phyloP scores from a whole-genome alignment of 2,888 invertebrate genomes.

The Cynaeus angustus region DNA sequence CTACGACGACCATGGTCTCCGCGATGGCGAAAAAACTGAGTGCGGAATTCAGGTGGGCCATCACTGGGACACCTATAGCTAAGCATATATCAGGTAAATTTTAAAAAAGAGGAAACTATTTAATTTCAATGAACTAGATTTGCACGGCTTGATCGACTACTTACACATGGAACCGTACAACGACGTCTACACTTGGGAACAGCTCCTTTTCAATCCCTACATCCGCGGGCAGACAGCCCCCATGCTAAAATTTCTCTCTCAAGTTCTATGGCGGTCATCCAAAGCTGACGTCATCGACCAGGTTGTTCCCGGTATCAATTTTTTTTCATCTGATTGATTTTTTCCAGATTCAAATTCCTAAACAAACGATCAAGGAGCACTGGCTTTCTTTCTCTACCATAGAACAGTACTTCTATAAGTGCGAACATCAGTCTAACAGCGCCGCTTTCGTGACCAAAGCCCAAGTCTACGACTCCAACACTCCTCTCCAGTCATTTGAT shows the following conservation, averaged over 20 bases:
- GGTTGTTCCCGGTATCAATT: slow-evolving; percentile 57
- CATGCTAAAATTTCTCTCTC: slow-evolving; percentile 73
- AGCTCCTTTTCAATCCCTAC: slow-evolving; percentile 73
- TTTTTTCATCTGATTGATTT: no score
- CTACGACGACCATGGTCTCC: slow-evolving; percentile 74
- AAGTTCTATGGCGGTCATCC: slow-evolving; percentile 81
- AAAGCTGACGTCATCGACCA: slow-evolving; percentile 81
- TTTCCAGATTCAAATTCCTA: slow-evolving; percentile 76
- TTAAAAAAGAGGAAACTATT: no score
- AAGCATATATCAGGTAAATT: slow-evolving; percentile 68
- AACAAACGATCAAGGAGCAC: slow-evolving; percentile 76
- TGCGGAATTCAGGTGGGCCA: slow-evolving; percentile 81
- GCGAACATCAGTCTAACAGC: slow-evolving; percentile 74
- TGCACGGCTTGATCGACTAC: slow-evolving; percentile 76
- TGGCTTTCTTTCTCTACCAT: slow-evolving; percentile 80
- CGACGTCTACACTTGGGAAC: slow-evolving; percentile 73
- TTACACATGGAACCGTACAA: slow-evolving; percentile 76
- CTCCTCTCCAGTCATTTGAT: slow-evolving; percentile 72
- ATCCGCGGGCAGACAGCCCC: slow-evolving; percentile 70
- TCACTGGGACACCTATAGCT: slow-evolving; percentile 79
- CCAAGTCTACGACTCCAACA: slow-evolving; percentile 69
- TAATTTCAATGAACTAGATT: slow-evolving; percentile 65
- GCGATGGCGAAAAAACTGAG: slow-evolving; percentile 77
- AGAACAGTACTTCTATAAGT: slow-evolving; percentile 83
- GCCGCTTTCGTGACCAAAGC: slow-evolving; percentile 72